Evolutionary conservation across 2,888 invertebrate species (phyloP), one percentile per base, ranked within the genome.

Genomic region (Mesopsocus fuscifrons): DNA sequence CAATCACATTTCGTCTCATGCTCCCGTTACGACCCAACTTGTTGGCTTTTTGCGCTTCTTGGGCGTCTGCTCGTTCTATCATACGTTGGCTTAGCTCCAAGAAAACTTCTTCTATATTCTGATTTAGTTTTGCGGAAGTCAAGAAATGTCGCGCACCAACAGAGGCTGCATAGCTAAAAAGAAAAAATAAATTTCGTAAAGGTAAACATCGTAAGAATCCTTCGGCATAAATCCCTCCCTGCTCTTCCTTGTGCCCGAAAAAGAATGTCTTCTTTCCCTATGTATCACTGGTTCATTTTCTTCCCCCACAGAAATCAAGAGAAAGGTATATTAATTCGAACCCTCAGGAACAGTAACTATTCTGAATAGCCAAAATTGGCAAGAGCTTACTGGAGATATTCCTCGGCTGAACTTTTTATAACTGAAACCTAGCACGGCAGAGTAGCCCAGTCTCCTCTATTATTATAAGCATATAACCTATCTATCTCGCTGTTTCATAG

Each of bases 121-220:
- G 74, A 59, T 91, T 91, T 46, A 77, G 62, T 63, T 95, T 95
- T 1, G 95, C 95, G 22, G 94, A 94, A 23, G 92, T 89, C 58
- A 85, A 80, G 60, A 78, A 87, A 62, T 94, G 92, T 53, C 76
- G 74, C 1, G 95, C 94, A 43, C 89, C 91, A 4, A 94, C 92
- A 59, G 82, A 80, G 49, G 71, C 71, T 2, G 94, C 81, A 64
- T 94, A 94, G 46, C 87, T 89, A 60, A 41, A 66, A 66, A 49
- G 47, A 44, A 52, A 54, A 34, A 38, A 20, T 20, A 33, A 30
- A 34, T 34, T 11, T n/a, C 13, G 15, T 11, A n/a, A 8, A 34
- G 15, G 15, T 34, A 8, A 11, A 34, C 15, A 15, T 34, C 20
- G 13, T 33, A 16, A 16, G 9, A 33, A 33, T 5, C 17, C 17